phyloP scores from a whole-genome alignment of 2,797 vertebrate genomes.

The Mormyrops boulengeri region DNA sequence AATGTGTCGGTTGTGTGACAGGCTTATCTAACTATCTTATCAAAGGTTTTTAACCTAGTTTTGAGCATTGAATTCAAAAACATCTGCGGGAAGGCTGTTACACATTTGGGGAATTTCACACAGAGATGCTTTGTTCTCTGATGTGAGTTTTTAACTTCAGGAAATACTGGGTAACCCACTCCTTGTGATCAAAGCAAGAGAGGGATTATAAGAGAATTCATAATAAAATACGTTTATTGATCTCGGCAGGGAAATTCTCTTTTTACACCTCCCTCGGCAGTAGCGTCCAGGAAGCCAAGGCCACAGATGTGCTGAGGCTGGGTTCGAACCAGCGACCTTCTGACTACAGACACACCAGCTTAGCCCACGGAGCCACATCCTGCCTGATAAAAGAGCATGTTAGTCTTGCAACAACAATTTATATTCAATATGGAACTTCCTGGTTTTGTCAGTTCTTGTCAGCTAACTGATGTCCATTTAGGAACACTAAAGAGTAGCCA shows the following conservation, averaged over 20 bases:
- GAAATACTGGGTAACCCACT: background rate
- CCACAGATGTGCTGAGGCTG: no score
- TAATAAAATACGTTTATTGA: no score
- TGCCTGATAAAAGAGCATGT: background rate
- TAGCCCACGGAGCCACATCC: no score
- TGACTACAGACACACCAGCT: no score
- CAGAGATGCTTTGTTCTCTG: background rate
- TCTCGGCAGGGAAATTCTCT: no score
- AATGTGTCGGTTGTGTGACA: background rate
- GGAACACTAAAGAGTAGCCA: no score
- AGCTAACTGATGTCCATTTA: background rate
- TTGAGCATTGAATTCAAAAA: background rate
- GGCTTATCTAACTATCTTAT: background rate
- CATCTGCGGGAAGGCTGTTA: background rate
- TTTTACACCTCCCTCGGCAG: no score
- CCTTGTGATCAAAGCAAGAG: background rate
- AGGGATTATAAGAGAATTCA: background rate
- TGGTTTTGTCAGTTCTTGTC: background rate
- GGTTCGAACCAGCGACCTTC: no score
- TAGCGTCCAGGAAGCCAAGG: no score
- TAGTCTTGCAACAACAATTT: background rate
- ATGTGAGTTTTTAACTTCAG: background rate
- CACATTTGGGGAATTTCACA: background rate
- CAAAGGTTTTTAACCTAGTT: background rate
- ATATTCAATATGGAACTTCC: background rate